phyloP scores from a whole-genome alignment of 1,140 invertebrate species.

The Nephotettix cincticeps region DNA sequence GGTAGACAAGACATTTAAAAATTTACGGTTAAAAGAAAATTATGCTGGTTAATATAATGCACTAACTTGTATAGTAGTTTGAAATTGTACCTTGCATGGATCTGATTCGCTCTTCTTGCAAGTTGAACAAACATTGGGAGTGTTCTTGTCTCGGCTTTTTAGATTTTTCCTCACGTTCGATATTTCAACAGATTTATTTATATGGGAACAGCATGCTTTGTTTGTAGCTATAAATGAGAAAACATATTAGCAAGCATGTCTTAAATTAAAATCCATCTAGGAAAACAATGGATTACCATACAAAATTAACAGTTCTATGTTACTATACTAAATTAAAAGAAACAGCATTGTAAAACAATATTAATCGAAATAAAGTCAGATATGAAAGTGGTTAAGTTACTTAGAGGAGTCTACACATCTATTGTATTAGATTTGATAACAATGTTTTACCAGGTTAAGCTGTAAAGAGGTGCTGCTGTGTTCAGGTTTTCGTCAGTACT shows the following conservation, averaged over 20 bases:
- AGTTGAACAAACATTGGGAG: slow-evolving; percentile 13
- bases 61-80: background rate
- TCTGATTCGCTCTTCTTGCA: slow-evolving; percentile 26
- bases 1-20: no score
- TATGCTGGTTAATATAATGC: background rate
- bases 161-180: slow-evolving; percentile 21
- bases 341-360: background rate
- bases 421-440: no score
- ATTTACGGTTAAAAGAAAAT: background rate
- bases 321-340: background rate
- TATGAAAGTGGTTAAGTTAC: background rate
- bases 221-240: slow-evolving; percentile 1
- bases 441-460: no score
- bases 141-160: slow-evolving; percentile 8
- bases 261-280: background rate
- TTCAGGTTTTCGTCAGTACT: no score
- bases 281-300: background rate
- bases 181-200: slow-evolving; percentile 26
- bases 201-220: slow-evolving; percentile 23
- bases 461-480: no score
- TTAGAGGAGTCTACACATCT: no score
- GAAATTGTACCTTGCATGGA: slow-evolving; percentile 13
- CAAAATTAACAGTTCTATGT: background rate
- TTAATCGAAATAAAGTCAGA: background rate
- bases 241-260: background rate